Conservation (phyloP, 2,113 vertebrate genomes). For the Grus americana region DNA sequence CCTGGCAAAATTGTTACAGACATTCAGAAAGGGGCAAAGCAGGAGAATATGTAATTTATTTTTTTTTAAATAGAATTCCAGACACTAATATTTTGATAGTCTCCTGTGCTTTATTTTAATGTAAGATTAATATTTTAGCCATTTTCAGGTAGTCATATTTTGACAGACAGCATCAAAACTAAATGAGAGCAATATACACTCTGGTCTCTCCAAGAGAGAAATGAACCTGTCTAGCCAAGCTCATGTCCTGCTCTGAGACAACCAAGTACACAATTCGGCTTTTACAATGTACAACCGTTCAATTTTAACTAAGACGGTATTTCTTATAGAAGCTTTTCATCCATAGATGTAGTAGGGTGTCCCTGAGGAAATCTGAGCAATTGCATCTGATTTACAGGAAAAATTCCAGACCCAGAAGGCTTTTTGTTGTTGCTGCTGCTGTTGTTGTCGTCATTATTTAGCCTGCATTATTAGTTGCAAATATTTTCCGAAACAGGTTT, state of each 20-base stretch:
- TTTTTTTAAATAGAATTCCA: neutral
- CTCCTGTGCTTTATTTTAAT: neutral
- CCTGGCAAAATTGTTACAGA: neutral
- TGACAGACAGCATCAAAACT: neutral
- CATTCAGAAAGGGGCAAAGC: neutral
- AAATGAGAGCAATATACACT: neutral
- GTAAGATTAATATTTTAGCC: neutral
- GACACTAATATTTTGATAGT: neutral
- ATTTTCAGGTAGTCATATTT: neutral
- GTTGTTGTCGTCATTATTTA: neutral
- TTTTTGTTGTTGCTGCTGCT: neutral
- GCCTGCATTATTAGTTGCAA: neutral
- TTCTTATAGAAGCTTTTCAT: neutral
- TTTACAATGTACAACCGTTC: neutral
- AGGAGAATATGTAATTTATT: neutral
- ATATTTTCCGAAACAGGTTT: neutral
- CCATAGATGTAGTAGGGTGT: accelerated
- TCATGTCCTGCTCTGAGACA: neutral
- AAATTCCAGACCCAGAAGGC: neutral
- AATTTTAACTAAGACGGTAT: neutral
- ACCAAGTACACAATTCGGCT: neutral
- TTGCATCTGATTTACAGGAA: neutral
- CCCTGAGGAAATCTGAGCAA: neutral
- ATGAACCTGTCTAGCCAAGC: neutral
- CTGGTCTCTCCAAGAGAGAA: neutral